Base-by-base conservation (phyloP, 2,888 invertebrate genomes). In the Empis livida region DNA sequence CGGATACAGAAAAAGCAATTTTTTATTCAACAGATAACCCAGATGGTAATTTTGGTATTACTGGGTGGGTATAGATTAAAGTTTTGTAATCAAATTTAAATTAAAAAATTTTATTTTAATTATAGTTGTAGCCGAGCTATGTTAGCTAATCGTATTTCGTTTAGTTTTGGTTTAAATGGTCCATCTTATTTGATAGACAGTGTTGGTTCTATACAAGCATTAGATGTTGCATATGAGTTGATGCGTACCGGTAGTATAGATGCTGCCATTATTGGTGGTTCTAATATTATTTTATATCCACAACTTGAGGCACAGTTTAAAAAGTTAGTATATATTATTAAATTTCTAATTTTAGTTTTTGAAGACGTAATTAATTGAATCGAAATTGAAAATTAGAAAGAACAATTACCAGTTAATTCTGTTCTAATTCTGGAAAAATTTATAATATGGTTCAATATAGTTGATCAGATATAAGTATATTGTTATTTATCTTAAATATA, bases 181-280 rank as follows among this genome's bases (percentile, higher is more conserved):
- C 91, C 91, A 0, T 88, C 89, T n/a, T 88, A 82, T 70, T 76
- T 85, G 1, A 74, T 88, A 13, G 92, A 93, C 69, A 88, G 91
- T 0, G 92, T 92, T 1, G 93, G 93, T 64, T 85, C 89, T 16
- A 72, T 90, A 44, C 78, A 84, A 54, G 91, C 90, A 0, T 54
- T 92, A 46, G 86, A 91, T 57, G 80, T 83, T 46, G 86, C 84
- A 27, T 83, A 80, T 64, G 72, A 75, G 40, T 76, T 84, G 0
- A 81, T 90, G 43, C 71, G 82, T 40, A 75, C 76, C 50, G 89
- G 86, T 9, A 76, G 80, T 48, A 88, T 89, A 59, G 90, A 93
- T 48, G 73, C 80, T 1, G 92, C 91, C 1, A 77, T 93, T 44
- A 87, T 93, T 1, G 89, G 84, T 8, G 91, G 90, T 1, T 76